phyloP scores from a whole-genome alignment of 1,140 invertebrate species.

The Steinernema khuongi region DNA sequence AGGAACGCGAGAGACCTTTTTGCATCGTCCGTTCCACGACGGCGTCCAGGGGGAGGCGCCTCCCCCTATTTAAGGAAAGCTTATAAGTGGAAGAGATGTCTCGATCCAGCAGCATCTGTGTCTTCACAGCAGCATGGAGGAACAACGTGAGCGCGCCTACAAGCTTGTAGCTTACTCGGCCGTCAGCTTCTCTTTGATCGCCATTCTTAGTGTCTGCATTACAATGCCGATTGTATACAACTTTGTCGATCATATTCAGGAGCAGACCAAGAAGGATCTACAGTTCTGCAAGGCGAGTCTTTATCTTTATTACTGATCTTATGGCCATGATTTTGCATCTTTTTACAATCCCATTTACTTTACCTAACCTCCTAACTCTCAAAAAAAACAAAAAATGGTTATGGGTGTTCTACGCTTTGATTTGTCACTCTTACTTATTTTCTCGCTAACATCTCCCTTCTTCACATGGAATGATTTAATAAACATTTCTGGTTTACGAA shows the following conservation, averaged over 20 bases:
- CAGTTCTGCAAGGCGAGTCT: conserved; percentile 56
- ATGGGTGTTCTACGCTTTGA: not conserved
- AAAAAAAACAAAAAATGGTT: not conserved
- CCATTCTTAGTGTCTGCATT: conserved; percentile 54
- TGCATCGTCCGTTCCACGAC: conserved; percentile 26
- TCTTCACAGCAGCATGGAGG: conserved; percentile 34
- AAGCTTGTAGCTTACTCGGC: conserved; percentile 56
- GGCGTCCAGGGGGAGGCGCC: conserved; percentile 22
- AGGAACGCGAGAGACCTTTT: conserved; percentile 14
- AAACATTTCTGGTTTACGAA: conserved; percentile 8
- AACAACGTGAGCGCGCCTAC: conserved; percentile 49
- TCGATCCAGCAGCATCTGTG: conserved; percentile 10
- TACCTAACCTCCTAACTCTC: not conserved
- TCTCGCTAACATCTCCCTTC: not conserved
- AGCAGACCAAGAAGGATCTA: conserved; percentile 55
- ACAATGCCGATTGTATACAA: conserved; percentile 59
- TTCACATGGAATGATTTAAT: not conserved
- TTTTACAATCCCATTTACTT: conserved; percentile 22
- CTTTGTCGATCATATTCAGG: conserved; percentile 57
- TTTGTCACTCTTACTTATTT: not conserved
- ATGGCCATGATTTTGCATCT: not conserved
- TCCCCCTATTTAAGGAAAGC: conserved; percentile 11
- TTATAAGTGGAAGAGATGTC: conserved; percentile 11
- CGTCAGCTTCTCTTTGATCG: conserved; percentile 54
- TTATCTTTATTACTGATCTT: not conserved